These are phyloP conservation scores for Scolopax mira DNA, from an alignment of 2,113 vertebrate species.

Conservation along the genomic window DNA sequence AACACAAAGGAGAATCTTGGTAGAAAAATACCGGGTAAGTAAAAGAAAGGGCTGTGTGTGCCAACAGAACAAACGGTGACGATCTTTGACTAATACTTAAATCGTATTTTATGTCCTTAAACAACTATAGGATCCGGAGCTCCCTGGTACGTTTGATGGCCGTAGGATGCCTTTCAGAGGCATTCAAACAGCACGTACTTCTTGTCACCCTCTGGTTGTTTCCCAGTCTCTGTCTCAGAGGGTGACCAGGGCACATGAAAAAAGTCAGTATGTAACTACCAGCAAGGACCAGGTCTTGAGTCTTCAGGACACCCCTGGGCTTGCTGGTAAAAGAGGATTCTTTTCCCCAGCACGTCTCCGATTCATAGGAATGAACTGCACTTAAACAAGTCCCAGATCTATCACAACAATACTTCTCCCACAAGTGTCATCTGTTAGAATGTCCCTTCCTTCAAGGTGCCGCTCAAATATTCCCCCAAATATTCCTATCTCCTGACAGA, in stretches of 20 bases:
- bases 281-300: neutral
- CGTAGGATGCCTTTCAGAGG: neutral
- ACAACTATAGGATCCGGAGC: neutral
- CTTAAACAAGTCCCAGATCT: neutral
- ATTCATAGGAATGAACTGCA: neutral
- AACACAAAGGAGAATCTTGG: neutral
- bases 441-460: neutral
- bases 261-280: neutral
- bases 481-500: neutral
- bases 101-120: neutral
- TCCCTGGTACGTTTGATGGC: neutral
- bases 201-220: neutral
- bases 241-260: neutral
- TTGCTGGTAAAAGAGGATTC: neutral
- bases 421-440: neutral
- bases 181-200: rapidly evolving
- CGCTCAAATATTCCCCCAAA: neutral
- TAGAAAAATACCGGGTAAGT: slow-evolving; percentile 34
- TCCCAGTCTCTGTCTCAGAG: neutral
- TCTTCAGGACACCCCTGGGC: neutral
- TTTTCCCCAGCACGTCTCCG: neutral
- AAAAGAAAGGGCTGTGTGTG: neutral
- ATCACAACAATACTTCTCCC: neutral
- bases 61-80: rapidly evolving
- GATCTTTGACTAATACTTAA: neutral